A percentile compares a stretch with the other conserved stretches of the same genome.
Evolutionary conservation across 2,113 vertebrate species (phyloP).

Genomic region (Clinocottus analis): DNA sequence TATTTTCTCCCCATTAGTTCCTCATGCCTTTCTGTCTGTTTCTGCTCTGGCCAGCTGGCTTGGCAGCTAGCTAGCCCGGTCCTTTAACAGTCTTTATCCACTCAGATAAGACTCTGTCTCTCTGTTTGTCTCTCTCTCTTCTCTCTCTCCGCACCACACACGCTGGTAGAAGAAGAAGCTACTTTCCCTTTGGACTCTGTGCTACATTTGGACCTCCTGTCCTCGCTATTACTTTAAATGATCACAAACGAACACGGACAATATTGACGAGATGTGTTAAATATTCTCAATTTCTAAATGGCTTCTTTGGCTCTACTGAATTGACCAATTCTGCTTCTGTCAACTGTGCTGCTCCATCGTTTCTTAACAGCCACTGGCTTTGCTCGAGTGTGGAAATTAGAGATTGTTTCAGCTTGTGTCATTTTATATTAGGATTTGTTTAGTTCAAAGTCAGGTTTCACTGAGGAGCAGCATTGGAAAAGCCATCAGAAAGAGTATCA

Average conservation of each 20-base stretch:
- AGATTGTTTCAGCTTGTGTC: slow-evolving; percentile 35
- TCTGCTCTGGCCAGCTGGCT: too few relatives aligned
- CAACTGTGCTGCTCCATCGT: slow-evolving; percentile 39
- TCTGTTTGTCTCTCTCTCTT: too few relatives aligned
- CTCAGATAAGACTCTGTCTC: too few relatives aligned
- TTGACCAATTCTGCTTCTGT: slow-evolving; percentile 51
- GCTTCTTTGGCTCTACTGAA: slow-evolving; percentile 45
- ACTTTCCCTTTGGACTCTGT: too few relatives aligned
- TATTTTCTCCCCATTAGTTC: too few relatives aligned
- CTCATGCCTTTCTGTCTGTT: too few relatives aligned
- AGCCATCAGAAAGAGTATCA: slow-evolving; percentile 2
- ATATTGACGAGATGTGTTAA: slow-evolving; percentile 32
- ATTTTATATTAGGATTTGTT: slow-evolving; percentile 47
- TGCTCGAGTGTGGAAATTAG: slow-evolving; percentile 43
- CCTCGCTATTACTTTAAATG: background rate
- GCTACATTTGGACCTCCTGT: too few relatives aligned
- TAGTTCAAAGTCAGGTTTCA: slow-evolving; percentile 28
- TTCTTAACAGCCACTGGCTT: slow-evolving; percentile 51
- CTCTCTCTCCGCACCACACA: too few relatives aligned
- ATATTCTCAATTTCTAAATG: slow-evolving; percentile 7
- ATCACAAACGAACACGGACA: slow-evolving; percentile 8
- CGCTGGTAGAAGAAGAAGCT: too few relatives aligned
- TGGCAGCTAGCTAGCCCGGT: too few relatives aligned
- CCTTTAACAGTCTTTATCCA: too few relatives aligned
- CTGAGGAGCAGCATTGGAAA: slow-evolving; percentile 8